phyloP scores from a whole-genome alignment of 1,140 invertebrate species.

The Atta texana region DNA sequence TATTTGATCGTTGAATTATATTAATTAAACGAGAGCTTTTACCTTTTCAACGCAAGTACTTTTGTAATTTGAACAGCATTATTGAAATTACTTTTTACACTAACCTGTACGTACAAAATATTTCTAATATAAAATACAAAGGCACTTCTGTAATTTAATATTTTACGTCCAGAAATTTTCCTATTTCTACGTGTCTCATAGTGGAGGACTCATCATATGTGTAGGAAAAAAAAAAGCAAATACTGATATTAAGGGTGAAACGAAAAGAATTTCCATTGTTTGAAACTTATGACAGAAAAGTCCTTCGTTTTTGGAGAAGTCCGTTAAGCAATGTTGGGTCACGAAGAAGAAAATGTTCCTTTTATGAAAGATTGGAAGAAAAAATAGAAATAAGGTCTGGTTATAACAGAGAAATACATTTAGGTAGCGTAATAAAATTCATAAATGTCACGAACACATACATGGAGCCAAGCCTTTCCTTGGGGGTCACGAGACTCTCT shows the following conservation, averaged over 20 bases:
- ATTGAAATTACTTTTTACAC: neutral
- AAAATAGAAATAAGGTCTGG: conserved; percentile 21
- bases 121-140: neutral
- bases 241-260: neutral
- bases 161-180: neutral
- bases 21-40: neutral
- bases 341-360: neutral
- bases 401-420: neutral
- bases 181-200: neutral
- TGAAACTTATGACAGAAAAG: neutral
- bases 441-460: neutral
- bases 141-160: neutral
- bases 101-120: neutral
- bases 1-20: conserved; percentile 32
- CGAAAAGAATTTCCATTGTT: neutral
- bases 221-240: neutral
- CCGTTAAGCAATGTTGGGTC: neutral
- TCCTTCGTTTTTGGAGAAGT: neutral
- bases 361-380: conserved; percentile 24
- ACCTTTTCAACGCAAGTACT: neutral
- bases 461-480: neutral
- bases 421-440: neutral
- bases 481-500: neutral
- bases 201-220: neutral
- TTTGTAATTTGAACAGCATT: neutral